A percentile compares a stretch with the other conserved stretches of the same genome.
Conservation (phyloP, 2,113 vertebrate species). For the Sminthopsis crassicaudata region DNA sequence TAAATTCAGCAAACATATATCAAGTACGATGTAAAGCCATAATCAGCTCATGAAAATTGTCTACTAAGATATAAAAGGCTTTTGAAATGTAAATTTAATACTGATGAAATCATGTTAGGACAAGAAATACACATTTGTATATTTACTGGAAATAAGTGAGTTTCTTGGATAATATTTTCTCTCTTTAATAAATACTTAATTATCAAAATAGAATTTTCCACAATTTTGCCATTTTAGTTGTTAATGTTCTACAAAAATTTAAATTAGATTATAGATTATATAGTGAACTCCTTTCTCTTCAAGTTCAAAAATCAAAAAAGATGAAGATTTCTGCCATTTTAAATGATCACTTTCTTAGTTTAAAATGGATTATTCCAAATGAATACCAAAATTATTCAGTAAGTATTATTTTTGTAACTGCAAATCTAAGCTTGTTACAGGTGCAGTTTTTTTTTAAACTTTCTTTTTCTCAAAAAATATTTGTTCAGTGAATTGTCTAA, state of each 20-base stretch:
- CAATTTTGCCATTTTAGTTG: not conserved
- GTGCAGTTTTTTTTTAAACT: not conserved
- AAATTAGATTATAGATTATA: not conserved
- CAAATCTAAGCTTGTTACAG: not conserved
- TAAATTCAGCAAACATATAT: not conserved
- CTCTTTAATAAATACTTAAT: slow-evolving; percentile 18
- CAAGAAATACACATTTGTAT: not conserved
- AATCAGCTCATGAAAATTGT: not conserved
- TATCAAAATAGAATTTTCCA: slow-evolving; percentile 14
- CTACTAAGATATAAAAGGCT: not conserved
- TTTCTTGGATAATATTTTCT: not conserved
- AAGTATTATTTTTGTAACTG: not conserved
- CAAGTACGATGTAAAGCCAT: not conserved
- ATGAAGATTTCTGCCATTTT: slow-evolving; percentile 33
- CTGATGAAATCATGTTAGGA: not conserved
- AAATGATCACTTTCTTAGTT: not conserved
- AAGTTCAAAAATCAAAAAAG: not conserved
- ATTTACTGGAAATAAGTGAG: slow-evolving; percentile 25
- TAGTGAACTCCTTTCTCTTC: not conserved
- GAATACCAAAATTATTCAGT: too few species aligned
- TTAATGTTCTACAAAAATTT: not conserved
- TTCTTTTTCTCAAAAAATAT: not conserved
- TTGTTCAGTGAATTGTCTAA: not conserved
- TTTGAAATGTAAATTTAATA: not conserved
- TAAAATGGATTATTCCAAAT: not conserved